Evolutionary conservation across 2,797 vertebrate genomes (phyloP).

Genomic region (Cyprinella venusta): DNA sequence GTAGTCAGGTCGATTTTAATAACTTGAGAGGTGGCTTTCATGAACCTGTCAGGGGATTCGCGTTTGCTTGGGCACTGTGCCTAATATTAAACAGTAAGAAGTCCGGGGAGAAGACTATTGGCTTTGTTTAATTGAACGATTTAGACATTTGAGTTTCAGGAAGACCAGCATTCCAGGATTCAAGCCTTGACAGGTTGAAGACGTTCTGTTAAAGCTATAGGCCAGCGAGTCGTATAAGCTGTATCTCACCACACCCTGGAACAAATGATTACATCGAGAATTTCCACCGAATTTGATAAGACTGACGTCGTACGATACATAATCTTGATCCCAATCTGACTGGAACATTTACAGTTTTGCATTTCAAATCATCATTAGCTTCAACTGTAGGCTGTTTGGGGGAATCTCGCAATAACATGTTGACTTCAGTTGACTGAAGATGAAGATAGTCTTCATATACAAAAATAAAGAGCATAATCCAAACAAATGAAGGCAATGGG

Average conservation of each 20-base stretch:
- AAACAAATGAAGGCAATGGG: no score
- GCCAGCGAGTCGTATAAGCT: neutral
- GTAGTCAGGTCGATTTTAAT: neutral
- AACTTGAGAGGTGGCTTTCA: neutral
- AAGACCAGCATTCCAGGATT: constrained; percentile 42
- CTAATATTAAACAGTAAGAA: neutral
- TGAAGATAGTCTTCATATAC: no score
- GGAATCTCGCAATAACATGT: neutral
- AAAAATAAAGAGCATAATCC: no score
- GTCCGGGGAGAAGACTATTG: neutral
- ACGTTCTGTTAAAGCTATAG: constrained; percentile 20
- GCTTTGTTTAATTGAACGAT: neutral
- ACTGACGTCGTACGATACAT: neutral
- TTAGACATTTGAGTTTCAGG: constrained; percentile 24
- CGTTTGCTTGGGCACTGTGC: neutral
- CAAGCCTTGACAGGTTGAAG: constrained; percentile 52
- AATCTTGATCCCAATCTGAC: neutral
- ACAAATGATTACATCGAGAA: neutral
- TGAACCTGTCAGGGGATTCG: neutral
- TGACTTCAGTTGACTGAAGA: no score
- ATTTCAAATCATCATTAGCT: neutral
- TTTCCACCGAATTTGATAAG: neutral
- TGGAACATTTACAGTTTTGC: neutral
- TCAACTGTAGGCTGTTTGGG: neutral
- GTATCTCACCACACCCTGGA: constrained; percentile 25